Conservation (phyloP, 2,113 vertebrate species). For the Ancistrus triradiatus region DNA sequence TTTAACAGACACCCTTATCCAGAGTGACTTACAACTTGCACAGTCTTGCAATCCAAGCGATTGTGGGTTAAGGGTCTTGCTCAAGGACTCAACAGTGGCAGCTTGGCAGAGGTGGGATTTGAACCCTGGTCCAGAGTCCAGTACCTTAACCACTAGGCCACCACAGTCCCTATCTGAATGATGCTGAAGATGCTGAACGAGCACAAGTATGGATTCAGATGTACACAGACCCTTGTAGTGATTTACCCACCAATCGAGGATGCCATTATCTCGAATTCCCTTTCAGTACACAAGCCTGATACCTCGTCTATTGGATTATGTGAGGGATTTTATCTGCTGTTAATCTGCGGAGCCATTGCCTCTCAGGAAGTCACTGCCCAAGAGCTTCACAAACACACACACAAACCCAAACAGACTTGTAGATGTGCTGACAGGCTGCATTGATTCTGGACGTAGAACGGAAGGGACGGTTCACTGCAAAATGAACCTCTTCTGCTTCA, state of each 20-base stretch:
- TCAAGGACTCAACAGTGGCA: too few species aligned
- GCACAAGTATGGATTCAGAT: too few species aligned
- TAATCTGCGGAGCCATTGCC: slow-evolving; percentile 74
- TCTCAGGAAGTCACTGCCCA: slow-evolving; percentile 59
- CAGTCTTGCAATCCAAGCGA: too few species aligned
- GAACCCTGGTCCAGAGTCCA: too few species aligned
- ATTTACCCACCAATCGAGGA: background rate
- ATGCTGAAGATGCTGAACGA: too few species aligned
- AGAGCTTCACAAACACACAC: slow-evolving; percentile 32
- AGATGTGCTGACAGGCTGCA: background rate
- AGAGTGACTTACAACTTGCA: too few species aligned
- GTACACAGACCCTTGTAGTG: too few species aligned
- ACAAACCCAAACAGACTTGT: background rate
- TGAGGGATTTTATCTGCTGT: slow-evolving; percentile 79
- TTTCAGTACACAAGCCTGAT: background rate
- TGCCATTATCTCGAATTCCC: background rate
- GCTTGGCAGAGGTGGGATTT: too few species aligned
- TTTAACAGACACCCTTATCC: too few species aligned
- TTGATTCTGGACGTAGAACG: slow-evolving; percentile 26
- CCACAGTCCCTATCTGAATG: too few species aligned
- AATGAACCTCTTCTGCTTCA: slow-evolving; percentile 96
- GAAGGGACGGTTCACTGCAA: slow-evolving; percentile 22
- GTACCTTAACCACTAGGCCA: too few species aligned
- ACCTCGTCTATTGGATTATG: slow-evolving; percentile 85
- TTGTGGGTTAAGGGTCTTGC: too few species aligned